These are phyloP conservation scores for Eucriotettix oculatus DNA, from an alignment of 2,888 invertebrate genomes.

Conservation along the genomic window DNA sequence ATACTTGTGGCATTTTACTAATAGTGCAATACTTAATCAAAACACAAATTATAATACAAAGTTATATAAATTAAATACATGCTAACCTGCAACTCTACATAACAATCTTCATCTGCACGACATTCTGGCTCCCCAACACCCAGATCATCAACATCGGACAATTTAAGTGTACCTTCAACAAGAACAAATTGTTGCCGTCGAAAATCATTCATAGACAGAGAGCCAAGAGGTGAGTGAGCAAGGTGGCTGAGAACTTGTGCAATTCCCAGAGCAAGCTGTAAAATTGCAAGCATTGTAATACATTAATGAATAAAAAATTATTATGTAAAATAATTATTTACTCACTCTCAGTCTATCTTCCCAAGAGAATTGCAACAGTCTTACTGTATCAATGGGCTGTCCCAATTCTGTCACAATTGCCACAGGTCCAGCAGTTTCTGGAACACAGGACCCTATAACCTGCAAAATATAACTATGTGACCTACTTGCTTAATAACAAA, in stretches of 20 bases:
- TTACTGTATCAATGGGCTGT: slow-evolving; percentile 27
- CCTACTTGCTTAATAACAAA: too few species aligned
- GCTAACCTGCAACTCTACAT: neutral
- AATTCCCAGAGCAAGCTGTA: slow-evolving; percentile 20
- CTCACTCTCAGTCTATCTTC: slow-evolving; percentile 29
- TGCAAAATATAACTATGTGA: slow-evolving; percentile 15
- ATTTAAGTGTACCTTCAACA: slow-evolving; percentile 24
- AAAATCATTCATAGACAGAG: slow-evolving; percentile 29
- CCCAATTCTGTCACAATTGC: slow-evolving; percentile 27
- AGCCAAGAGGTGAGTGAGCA: slow-evolving; percentile 24
- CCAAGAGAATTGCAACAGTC: slow-evolving; percentile 29
- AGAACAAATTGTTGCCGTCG: slow-evolving; percentile 30
- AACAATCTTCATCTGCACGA: slow-evolving; percentile 2
- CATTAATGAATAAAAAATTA: neutral
- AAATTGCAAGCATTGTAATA: neutral
- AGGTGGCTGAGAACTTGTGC: slow-evolving; percentile 24
- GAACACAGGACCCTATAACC: slow-evolving; percentile 28
- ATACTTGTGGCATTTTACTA: too few species aligned
- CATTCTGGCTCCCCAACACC: slow-evolving; percentile 16
- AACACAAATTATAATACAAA: too few species aligned
- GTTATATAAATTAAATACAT: too few species aligned
- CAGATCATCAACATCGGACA: slow-evolving; percentile 31
- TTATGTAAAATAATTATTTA: neutral
- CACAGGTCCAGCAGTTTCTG: slow-evolving; percentile 19
- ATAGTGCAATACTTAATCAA: too few species aligned